A percentile compares a stretch with the other conserved stretches of the same genome.
Conservation (phyloP, 2,888 invertebrate species). For the Coenonympha arcania region DNA sequence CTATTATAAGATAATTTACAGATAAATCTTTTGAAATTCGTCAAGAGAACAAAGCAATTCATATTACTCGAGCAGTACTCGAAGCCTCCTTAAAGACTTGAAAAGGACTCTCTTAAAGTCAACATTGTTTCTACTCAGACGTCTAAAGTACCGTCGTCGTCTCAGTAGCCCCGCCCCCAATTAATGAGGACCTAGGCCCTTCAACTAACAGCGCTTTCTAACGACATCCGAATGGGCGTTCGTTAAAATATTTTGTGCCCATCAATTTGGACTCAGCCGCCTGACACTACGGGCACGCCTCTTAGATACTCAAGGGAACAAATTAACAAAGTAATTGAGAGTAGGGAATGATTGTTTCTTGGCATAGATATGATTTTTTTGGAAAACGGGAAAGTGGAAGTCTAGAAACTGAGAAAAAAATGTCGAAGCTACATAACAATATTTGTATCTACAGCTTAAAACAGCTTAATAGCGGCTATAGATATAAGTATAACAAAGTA, state of each 20-base stretch:
- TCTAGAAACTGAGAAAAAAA: no score
- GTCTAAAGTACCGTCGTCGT: background rate
- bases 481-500: no score
- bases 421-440: no score
- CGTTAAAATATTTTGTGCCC: conserved; percentile 22
- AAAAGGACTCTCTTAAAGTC: no score
- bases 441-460: no score
- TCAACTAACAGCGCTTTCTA: conserved; percentile 35
- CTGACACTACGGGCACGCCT: conserved; percentile 13
- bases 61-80: background rate
- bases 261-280: conserved; percentile 14
- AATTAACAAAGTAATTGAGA: background rate
- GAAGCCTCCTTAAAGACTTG: background rate
- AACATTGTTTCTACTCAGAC: background rate
- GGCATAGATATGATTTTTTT: background rate
- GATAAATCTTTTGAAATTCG: background rate
- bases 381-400: no score
- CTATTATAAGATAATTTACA: background rate
- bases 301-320: background rate
- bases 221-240: conserved; percentile 31
- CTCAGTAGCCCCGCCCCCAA: conserved; percentile 39
- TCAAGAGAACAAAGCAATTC: background rate
- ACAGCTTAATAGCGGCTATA: no score
- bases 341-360: background rate
- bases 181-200: conserved; percentile 55